Base-by-base conservation (phyloP, 2,888 invertebrate genomes). In the Meghimatium bilineatum region DNA sequence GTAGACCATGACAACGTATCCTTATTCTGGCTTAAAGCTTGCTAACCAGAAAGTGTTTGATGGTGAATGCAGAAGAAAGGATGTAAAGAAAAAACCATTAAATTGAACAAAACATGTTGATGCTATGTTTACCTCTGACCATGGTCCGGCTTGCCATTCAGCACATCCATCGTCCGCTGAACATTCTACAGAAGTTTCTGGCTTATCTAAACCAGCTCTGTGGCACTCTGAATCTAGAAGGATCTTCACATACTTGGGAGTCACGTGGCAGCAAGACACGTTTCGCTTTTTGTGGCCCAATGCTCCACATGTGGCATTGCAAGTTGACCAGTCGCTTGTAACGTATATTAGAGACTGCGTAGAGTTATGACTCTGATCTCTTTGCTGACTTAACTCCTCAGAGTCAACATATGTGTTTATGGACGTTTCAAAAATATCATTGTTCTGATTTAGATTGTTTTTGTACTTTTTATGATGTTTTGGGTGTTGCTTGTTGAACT, bases 291-390 rank as follows among this genome's bases (percentile, higher is more conserved):
- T 78, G 93, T 97, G 96, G 94, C 96, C 95, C 1, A 97, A 97
- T 82, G 95, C 95, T 69, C 96, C 96, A 90, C 98, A 98, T 0
- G 96, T 95, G 20, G 96, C 96, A 1, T 96, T 97, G 92, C 98
- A 98, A 26, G 95, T 95, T 0, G 97, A 96, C 98, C 98, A 98
- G 20, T 96, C 96, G 0, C 96, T 86, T 2, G 87, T 87, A 12
- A 90, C 88, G 85, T 87, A 90, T 32, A 87, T 84, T 6, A 88
- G 86, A 56, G 75, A 74, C n/a, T 82, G 76, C 38, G 74, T 66
- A 12, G 32, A 72, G 23, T 82, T 74, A n/a, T 75, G 82, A 32
- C 82, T 82, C 67, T 82, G 75, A 52, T 82, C 82, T 63, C 82
- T 80, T 63, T 80, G 80, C n/a, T 80, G 80, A 14, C 32, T 60